These are phyloP conservation scores for Sus scrofa DNA, from an alignment of 2,113 vertebrate species.

Conservation along the genomic window T2T-Sscrofa CM000829.6:38480001-38480500, in stretches of 20 bases:
- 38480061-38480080: background rate
- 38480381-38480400: too few relatives aligned
- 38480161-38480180: background rate
- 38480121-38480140: background rate
- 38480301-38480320: background rate
- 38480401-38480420: background rate
- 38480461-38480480: background rate
- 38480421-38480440: background rate
- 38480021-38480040: background rate
- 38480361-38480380: too few relatives aligned
- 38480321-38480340: background rate
- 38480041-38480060: background rate
- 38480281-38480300: background rate
- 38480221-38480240: background rate
- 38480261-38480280: background rate
- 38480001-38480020: background rate
- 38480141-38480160: background rate
- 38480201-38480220: background rate
- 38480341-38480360: conserved; percentile 12
- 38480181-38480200: background rate
- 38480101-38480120: background rate
- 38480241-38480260: background rate
- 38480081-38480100: background rate
- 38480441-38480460: background rate
- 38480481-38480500: background rate